Conservation (phyloP, 2,113 vertebrate species). For the Fregata magnificens region DNA sequence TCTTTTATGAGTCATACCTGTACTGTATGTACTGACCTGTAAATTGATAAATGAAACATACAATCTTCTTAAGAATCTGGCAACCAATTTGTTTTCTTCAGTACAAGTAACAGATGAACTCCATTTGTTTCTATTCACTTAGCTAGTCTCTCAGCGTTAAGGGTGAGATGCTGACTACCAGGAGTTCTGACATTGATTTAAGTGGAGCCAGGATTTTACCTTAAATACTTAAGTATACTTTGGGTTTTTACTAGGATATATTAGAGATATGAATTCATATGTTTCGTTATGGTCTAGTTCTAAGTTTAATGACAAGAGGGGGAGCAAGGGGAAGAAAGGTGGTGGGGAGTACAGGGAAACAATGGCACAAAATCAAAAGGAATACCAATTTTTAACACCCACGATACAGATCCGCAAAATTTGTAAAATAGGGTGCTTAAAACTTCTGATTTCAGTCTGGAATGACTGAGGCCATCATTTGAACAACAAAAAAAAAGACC, state of each 20-base stretch:
- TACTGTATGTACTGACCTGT: constrained; percentile 46
- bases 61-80: background rate
- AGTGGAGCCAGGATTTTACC: background rate
- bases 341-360: background rate
- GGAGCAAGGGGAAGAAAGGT: background rate
- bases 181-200: background rate
- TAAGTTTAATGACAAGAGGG: background rate
- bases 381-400: background rate
- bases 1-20: constrained; percentile 25
- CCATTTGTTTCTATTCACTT: background rate
- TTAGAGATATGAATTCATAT: background rate
- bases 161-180: background rate
- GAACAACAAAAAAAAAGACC: background rate
- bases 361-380: background rate
- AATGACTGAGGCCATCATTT: background rate
- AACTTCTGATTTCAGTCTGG: background rate
- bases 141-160: background rate
- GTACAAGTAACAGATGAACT: background rate
- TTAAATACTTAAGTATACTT: background rate
- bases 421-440: background rate
- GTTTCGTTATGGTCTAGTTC: background rate
- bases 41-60: constrained; percentile 65
- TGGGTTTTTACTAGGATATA: background rate
- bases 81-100: constrained; percentile 8
- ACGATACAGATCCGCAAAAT: background rate